A percentile compares a stretch with the other conserved stretches of the same genome.
Evolutionary conservation across 2,113 vertebrate genomes (phyloP).

Genomic region (Anser cygnoides): DNA sequence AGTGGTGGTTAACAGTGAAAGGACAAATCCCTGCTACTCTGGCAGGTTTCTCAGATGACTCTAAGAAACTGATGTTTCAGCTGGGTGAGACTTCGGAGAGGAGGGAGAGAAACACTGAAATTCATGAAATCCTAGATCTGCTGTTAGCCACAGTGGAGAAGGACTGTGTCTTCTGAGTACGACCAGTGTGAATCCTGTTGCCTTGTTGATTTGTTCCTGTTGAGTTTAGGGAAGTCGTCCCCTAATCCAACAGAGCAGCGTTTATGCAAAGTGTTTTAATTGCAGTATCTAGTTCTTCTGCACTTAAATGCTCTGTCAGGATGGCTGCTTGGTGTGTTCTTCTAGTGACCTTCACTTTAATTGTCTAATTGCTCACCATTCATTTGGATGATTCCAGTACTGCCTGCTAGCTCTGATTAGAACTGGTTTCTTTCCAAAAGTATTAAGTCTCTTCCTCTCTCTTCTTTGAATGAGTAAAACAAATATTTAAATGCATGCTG

Average conservation of each 20-base stretch:
- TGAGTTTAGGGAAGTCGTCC: neutral
- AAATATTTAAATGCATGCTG: neutral
- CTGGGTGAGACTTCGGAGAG: neutral
- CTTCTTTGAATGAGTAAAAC: neutral
- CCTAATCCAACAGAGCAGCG: neutral
- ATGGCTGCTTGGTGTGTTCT: neutral
- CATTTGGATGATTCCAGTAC: neutral
- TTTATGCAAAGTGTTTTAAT: neutral
- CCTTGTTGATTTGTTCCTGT: neutral
- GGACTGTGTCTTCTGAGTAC: neutral
- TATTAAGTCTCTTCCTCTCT: neutral
- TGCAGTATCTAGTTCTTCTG: neutral
- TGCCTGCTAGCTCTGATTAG: neutral
- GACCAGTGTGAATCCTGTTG: neutral
- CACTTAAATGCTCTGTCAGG: neutral
- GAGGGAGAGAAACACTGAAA: neutral
- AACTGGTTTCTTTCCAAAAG: neutral
- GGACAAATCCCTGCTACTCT: neutral
- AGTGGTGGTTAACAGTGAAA: neutral
- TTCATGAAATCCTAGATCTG: neutral
- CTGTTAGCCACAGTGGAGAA: neutral
- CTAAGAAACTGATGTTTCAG: neutral
- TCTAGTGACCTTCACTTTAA: neutral
- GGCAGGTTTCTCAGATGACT: neutral
- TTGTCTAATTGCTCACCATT: neutral